These are phyloP conservation scores for Epinephelus moara DNA, from an alignment of 2,113 vertebrate species.

Conservation along the genomic window DNA sequence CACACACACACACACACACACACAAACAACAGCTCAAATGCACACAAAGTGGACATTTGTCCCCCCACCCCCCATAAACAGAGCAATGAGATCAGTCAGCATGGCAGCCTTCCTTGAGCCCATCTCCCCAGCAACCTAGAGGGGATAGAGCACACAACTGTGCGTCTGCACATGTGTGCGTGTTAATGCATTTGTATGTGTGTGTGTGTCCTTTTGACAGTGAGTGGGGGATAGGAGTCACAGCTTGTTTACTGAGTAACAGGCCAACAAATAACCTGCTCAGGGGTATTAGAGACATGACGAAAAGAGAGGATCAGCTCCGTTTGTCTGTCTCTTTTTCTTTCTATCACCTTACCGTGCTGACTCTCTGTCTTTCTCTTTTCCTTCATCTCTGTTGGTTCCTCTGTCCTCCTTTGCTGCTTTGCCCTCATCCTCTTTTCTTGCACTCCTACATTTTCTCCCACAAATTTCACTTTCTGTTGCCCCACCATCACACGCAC, in stretches of 20 bases:
- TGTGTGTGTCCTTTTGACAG: slow-evolving; percentile 57
- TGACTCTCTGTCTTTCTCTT: neutral
- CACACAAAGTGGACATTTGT: slow-evolving; percentile 38
- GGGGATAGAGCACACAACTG: slow-evolving; percentile 19
- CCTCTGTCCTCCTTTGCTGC: neutral
- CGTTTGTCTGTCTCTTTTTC: slow-evolving; percentile 4
- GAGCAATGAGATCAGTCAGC: slow-evolving; percentile 56
- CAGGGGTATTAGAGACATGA: slow-evolving; percentile 53
- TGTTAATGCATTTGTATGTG: slow-evolving; percentile 26
- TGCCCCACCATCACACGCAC: neutral
- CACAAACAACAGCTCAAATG: neutral
- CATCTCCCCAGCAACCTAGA: slow-evolving; percentile 23
- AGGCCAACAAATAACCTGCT: slow-evolving; percentile 77
- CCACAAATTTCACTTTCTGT: neutral
- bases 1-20: slow-evolving; percentile 12
- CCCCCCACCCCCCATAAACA: slow-evolving; percentile 28
- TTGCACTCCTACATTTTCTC: neutral
- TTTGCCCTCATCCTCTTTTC: neutral
- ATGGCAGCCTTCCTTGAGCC: slow-evolving; percentile 31
- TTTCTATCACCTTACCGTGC: slow-evolving; percentile 1
- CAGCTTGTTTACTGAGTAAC: slow-evolving; percentile 72
- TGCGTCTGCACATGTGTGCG: slow-evolving; percentile 20
- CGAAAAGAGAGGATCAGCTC: slow-evolving; percentile 29
- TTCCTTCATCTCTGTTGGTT: neutral
- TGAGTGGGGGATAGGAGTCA: slow-evolving; percentile 52